A percentile compares a stretch with the other conserved stretches of the same genome.
These are phyloP conservation scores for Orthonyx spaldingii DNA, from an alignment of 2,113 vertebrate species.

Conservation along the genomic window DNA sequence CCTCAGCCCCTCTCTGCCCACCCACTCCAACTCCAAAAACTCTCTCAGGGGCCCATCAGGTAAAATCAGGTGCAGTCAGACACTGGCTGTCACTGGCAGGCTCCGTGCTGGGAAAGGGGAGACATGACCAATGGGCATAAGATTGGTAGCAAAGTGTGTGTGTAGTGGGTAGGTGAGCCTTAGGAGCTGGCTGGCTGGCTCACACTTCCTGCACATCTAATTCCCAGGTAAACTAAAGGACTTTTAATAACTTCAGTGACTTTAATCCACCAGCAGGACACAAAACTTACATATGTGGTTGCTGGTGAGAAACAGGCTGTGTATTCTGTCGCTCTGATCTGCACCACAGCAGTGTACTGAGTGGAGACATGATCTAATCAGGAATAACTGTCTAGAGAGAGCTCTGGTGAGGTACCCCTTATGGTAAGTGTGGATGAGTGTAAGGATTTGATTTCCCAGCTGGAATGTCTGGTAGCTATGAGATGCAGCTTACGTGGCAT, in stretches of 20 bases:
- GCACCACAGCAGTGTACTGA: not conserved
- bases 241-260: not conserved
- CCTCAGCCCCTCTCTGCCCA: not conserved
- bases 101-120: not conserved
- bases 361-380: not conserved
- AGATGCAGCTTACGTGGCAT: not conserved
- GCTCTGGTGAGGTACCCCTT: not conserved
- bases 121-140: fast-evolving
- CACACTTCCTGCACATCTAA: not conserved
- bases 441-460: not conserved
- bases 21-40: not conserved
- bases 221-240: not conserved
- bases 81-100: not conserved
- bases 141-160: not conserved
- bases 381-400: not conserved
- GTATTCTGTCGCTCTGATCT: not conserved
- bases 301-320: not conserved
- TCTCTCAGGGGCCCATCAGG: not conserved
- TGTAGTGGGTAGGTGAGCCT: fast-evolving
- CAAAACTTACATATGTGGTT: not conserved
- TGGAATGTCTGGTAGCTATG: not conserved
- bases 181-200: not conserved
- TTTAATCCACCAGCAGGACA: not conserved
- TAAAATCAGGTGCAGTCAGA: not conserved
- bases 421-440: not conserved